Percentiles rank a stretch among this genome's conserved stretches.
phyloP scores from a whole-genome alignment of 2,113 vertebrate genomes.

The Tauraco erythrolophus region DNA sequence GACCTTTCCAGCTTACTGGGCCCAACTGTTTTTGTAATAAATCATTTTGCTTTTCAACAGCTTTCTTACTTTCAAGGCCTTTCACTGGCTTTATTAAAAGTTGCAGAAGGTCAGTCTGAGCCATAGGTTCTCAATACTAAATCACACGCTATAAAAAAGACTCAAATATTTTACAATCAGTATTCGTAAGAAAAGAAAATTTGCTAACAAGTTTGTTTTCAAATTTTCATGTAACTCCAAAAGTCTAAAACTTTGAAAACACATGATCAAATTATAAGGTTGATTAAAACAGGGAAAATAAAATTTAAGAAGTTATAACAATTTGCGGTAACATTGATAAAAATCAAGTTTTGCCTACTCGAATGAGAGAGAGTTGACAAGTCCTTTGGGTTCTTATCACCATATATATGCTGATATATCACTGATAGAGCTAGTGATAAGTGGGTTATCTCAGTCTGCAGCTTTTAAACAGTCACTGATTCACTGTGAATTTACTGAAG shows the following conservation, averaged over 20 bases:
- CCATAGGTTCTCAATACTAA: background rate
- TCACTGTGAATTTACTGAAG: background rate
- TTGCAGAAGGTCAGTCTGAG: background rate
- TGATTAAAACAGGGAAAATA: background rate
- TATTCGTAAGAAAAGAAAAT: background rate
- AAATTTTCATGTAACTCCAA: background rate
- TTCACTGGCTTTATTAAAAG: background rate
- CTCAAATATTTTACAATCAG: background rate
- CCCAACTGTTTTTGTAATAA: background rate
- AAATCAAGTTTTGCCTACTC: background rate
- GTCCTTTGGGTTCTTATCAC: background rate
- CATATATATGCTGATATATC: background rate
- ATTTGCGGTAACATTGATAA: background rate
- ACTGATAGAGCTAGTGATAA: background rate
- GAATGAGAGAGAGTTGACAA: background rate
- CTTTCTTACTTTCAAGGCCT: background rate
- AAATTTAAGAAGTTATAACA: background rate
- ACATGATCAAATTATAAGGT: background rate
- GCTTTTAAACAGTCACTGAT: background rate
- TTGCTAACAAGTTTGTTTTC: background rate
- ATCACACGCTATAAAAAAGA: background rate
- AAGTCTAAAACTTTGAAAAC: background rate
- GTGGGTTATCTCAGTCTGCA: background rate
- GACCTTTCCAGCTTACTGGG: constrained; percentile 6
- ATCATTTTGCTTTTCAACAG: background rate